Evolutionary conservation across 2,797 vertebrate genomes (phyloP), one percentile per base, ranked within the genome.

Genomic region (Sphenopsis melanotis): DNA sequence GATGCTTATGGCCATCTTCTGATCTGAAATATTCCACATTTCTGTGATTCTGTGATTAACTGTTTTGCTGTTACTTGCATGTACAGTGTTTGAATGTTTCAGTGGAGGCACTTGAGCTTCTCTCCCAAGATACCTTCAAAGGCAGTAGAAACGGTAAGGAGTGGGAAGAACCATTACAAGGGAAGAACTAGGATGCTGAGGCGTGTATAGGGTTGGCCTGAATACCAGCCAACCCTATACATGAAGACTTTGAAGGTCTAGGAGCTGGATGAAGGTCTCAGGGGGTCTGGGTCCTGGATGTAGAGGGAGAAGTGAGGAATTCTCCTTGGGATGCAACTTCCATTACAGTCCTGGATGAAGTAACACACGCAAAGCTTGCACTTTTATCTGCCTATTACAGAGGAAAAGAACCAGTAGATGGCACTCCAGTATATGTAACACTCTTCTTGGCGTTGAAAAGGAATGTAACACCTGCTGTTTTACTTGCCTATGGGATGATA

Each of bases 401-500:
- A 86, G 26, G 12, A 4, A 41, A 75, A 24, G 26, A 46, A 24
- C 27, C 95, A 75, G 65, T 66, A 83, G 46, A 24, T 80, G 69
- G 60, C 60, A 64, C 56, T 63, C 65, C 46, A 81, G 81, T 19
- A 46, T 13, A 42, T 0, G 4, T 8, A 86, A 29, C 19, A 11
- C 9, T 50, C 16, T 39, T 60, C 15, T 6, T 32, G 23, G 10
- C 4, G 20, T 11, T 70, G 22, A 26, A 12, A 17, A 42, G 3
- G 27, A 20, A 4, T 5, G 9, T 15, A 44, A 50, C 36, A 17
- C 14, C 16, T 5, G 30, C 26, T 29, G 8, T 16, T 47, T 22
- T 21, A 19, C 7, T 8, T 14, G 8, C 9, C 19, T 37, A 3
- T 0, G 0, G 15, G 12, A 29, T n/a, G 19, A 20, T 26, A 5